A percentile compares a stretch with the other conserved stretches of the same genome.
Evolutionary conservation across 2,888 invertebrate species (phyloP).

Genomic region (Polydrusus cervinus): DNA sequence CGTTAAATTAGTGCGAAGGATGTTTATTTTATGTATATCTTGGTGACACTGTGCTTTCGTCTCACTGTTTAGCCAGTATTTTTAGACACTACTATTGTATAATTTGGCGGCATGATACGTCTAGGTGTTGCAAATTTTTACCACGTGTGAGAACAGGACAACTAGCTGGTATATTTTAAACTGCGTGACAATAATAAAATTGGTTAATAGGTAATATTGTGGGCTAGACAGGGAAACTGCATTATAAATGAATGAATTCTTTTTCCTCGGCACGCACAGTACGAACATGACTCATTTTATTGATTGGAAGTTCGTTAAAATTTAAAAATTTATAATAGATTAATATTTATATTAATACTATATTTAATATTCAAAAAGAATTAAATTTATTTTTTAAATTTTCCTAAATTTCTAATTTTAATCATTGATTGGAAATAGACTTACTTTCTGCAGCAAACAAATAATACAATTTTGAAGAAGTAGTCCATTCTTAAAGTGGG

Average conservation of each 20-base stretch:
- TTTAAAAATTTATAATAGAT: no score
- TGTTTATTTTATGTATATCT: constrained; percentile 2
- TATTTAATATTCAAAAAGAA: no score
- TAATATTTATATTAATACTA: no score
- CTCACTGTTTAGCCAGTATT: constrained; percentile 40
- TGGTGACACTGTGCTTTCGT: constrained; percentile 19
- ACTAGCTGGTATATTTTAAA: constrained; percentile 6
- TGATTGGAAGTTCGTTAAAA: no score
- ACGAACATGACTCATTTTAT: no score
- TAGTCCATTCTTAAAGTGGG: no score
- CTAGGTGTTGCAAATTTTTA: constrained; percentile 2
- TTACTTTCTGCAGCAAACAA: no score
- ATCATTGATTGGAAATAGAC: no score
- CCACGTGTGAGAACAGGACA: background rate
- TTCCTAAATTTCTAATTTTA: no score
- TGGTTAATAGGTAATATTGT: background rate
- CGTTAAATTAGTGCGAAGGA: background rate
- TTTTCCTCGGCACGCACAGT: background rate
- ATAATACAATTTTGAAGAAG: no score
- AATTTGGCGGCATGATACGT: constrained; percentile 43
- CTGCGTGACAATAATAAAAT: constrained; percentile 1
- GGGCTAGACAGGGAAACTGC: background rate
- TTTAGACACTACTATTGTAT: constrained; percentile 44
- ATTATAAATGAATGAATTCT: background rate
- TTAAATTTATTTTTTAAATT: no score